Conservation (phyloP, 2,888 invertebrate species). For the Criorhina ranunculi region DNA sequence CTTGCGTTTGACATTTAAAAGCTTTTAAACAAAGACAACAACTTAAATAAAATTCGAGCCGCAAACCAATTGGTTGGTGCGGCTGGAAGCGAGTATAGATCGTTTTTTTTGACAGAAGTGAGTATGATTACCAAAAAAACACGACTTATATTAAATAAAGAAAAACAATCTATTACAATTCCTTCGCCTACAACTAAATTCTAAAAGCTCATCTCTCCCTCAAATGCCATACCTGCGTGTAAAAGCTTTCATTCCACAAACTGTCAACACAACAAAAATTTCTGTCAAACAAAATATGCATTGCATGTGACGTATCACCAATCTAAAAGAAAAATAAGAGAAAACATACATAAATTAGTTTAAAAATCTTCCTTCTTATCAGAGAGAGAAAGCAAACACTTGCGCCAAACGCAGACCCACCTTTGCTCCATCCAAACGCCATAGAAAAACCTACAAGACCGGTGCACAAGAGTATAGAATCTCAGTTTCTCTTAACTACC, state of each 20-base stretch:
- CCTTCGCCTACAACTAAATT: background rate
- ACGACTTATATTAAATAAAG: too few relatives aligned
- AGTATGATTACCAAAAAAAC: too few relatives aligned
- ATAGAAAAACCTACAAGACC: slow-evolving; percentile 23
- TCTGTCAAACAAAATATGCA: background rate
- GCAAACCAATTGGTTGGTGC: background rate
- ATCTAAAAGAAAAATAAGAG: background rate
- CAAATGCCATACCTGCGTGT: background rate
- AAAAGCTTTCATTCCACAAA: background rate
- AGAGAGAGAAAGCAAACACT: too few relatives aligned
- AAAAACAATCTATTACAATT: background rate
- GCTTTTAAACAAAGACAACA: too few relatives aligned
- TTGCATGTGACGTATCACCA: background rate
- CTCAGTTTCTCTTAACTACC: slow-evolving; percentile 51
- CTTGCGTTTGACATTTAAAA: too few relatives aligned
- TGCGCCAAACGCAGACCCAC: slow-evolving; percentile 27
- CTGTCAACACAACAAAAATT: background rate
- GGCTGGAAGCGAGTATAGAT: background rate
- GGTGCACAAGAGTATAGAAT: slow-evolving; percentile 4
- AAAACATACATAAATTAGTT: background rate
- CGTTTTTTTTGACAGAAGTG: too few relatives aligned
- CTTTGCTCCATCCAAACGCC: background rate
- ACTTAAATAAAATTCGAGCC: too few relatives aligned
- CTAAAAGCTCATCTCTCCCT: background rate
- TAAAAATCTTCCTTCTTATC: too few relatives aligned